Evolutionary conservation across 2,888 invertebrate genomes (phyloP), one percentile per base, ranked within the genome.

Genomic region (Ypsolopha scabrella): DNA sequence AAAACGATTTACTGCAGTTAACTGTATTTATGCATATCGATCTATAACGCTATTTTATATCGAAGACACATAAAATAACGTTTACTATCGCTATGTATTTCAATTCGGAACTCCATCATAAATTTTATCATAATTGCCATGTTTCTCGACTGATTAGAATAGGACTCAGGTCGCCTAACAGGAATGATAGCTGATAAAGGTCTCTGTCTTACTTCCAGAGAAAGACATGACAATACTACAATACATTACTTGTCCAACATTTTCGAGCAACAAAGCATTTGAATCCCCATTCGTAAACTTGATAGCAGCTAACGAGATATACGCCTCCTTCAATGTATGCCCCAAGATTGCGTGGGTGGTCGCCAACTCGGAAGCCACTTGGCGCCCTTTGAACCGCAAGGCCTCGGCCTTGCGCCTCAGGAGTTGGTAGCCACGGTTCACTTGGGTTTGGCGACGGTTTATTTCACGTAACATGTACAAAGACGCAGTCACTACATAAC

Each of bases 261-360:
- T 85, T 55, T 86, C 87, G 24, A 85, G 67, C 6, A 86, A 77
- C 59, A 86, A 63, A 4, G 86, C 83, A 63, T 85, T 82, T 4
- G 85, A 81, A 44, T 86, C 83, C 4, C 86, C 86, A 57, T 85
- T 86, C 6, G 80, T 76, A 50, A 86, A 87, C 55, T 85, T 87
- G 2, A 86, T 72, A 13, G 81, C 83, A 1, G 87, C 87, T 4
- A 87, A 58, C 0, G 80, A 75, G 48, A 87, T 85, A 52, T 81
- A 87, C 0, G 86, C 86, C 57, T 86, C 85, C 51, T 65, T 69
- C 38, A 86, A 56, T 0, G 74, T 75, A 45, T 82, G 80, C 0
- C 80, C 77, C 33, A 85, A 56, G 4, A 80, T 60, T 0, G 71
- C 77, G 50, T 85, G 83, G 0, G 80, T 77, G 0, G 72, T 58